Conservation (phyloP, 2,113 vertebrate species). For the Heloderma charlesbogerti region DNA sequence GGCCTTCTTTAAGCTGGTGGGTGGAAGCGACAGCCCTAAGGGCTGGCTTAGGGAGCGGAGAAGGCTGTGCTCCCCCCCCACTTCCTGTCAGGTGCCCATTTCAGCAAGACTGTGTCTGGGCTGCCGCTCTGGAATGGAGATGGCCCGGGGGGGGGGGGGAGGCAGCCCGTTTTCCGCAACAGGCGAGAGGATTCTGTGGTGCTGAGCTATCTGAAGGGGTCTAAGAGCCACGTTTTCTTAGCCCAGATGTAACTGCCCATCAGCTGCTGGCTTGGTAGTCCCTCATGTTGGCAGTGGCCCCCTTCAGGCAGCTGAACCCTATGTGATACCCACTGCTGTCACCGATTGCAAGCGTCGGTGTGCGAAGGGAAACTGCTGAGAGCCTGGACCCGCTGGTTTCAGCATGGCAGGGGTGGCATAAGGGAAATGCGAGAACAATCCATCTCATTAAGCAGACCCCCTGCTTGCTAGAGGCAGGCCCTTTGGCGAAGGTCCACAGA, state of each 20-base stretch:
- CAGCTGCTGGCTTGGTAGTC: too few relatives aligned
- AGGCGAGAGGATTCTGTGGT: not conserved
- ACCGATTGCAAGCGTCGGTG: too few relatives aligned
- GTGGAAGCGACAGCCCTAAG: not conserved
- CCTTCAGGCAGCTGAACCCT: not conserved
- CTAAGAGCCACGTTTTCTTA: not conserved
- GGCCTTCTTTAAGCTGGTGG: rapidly evolving
- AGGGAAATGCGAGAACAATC: too few relatives aligned
- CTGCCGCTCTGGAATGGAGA: not conserved
- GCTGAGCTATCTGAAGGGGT: not conserved
- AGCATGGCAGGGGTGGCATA: too few relatives aligned
- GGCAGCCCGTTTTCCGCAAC: too few relatives aligned
- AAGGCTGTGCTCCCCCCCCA: not conserved
- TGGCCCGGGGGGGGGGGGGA: too few relatives aligned
- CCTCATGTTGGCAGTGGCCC: not conserved
- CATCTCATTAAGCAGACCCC: too few relatives aligned
- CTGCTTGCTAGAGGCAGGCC: too few relatives aligned
- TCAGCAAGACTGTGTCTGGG: not conserved
- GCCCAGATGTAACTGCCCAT: rapidly evolving
- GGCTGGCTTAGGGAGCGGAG: rapidly evolving
- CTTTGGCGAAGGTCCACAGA: too few relatives aligned
- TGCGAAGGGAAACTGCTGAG: not conserved
- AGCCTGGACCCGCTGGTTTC: too few relatives aligned
- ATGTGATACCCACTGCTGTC: not conserved
- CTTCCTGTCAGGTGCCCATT: rapidly evolving